Base-by-base conservation (phyloP, 1,140 invertebrate genomes). In the Papilio helenus region DNA sequence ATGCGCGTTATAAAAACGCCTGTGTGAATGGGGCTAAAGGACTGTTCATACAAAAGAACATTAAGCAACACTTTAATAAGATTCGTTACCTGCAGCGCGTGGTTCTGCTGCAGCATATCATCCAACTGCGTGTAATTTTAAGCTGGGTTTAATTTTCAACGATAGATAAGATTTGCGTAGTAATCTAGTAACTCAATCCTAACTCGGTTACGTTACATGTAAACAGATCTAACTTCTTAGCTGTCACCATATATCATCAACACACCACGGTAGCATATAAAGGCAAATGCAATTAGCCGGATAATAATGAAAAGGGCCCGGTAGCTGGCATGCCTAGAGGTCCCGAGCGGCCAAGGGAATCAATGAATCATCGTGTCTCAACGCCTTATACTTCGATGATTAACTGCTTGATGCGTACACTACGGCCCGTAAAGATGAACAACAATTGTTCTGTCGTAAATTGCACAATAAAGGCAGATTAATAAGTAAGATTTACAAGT, bases 71-170 rank as follows among this genome's bases (percentile, higher is more conserved):
- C 20, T 12, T 14, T 12, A 46, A 2, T 46, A 14, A 18, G 18
- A 0, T 61, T 39, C 18, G 2, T 12, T 10, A 95, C 96, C 93
- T 96, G 94, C 18, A 97, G 83, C 26, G 95, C 90, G 1, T 83
- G 90, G 82, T 95, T 96, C 90, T 95, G 96, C 83, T 91, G 93
- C 88, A 91, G 84, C 92, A 95, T 92, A 83, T 89, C 94, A 83
- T 96, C 94, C 77, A 95, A 87, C 82, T 95, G 92, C 82, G 95
- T n/a, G 34, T 39, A 39, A 8, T 39, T 39, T 39, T 39, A 39
- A 39, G 34, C 7, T 39, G 34, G 34, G 5, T 39, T 39, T 39
- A 39, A 39, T 39, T 39, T 7, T 0, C 34, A n/a, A n/a, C n/a
- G 4, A 8, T 39, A 39, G 8, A 39, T 39, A 39, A 39, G 34